Evolutionary conservation across 2,797 vertebrate genomes (phyloP).

Genomic region (Monodelphis domestica): DNA sequence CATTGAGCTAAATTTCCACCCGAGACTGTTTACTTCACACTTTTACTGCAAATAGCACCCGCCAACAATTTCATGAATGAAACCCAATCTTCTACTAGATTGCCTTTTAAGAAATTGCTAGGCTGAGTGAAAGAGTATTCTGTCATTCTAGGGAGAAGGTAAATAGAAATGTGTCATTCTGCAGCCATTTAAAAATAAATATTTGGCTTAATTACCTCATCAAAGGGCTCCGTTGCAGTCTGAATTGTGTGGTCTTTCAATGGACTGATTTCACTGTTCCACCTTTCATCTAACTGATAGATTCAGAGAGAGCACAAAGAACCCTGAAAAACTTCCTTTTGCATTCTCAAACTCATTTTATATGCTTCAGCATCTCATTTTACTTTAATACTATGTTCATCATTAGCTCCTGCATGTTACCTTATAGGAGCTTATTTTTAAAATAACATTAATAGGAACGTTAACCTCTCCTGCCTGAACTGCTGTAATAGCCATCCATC

Average conservation of each 20-base stretch:
- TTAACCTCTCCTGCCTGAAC: background rate
- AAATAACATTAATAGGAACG: background rate
- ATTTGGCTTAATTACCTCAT: slow-evolving; percentile 46
- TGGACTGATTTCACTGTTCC: background rate
- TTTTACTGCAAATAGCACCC: slow-evolving; percentile 22
- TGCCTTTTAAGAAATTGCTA: slow-evolving; percentile 25
- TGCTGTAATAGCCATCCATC: background rate
- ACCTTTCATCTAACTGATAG: slow-evolving; percentile 6
- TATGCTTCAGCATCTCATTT: background rate
- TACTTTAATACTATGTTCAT: slow-evolving; percentile 13
- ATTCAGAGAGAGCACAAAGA: background rate
- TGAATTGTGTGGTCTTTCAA: slow-evolving; percentile 14
- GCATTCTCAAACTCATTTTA: background rate
- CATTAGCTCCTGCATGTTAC: background rate
- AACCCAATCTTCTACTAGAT: slow-evolving; percentile 21
- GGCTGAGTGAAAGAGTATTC: background rate
- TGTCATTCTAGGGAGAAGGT: slow-evolving; percentile 38
- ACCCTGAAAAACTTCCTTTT: slow-evolving; percentile 29
- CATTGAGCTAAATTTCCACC: slow-evolving; percentile 62
- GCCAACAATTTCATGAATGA: slow-evolving; percentile 34
- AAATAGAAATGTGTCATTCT: slow-evolving; percentile 47
- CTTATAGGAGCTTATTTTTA: background rate
- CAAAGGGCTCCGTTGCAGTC: background rate
- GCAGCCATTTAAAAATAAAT: slow-evolving; percentile 33
- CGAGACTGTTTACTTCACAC: slow-evolving; percentile 12